phyloP scores from a whole-genome alignment of 2,113 vertebrate species.

The Ceyx margarethae region DNA sequence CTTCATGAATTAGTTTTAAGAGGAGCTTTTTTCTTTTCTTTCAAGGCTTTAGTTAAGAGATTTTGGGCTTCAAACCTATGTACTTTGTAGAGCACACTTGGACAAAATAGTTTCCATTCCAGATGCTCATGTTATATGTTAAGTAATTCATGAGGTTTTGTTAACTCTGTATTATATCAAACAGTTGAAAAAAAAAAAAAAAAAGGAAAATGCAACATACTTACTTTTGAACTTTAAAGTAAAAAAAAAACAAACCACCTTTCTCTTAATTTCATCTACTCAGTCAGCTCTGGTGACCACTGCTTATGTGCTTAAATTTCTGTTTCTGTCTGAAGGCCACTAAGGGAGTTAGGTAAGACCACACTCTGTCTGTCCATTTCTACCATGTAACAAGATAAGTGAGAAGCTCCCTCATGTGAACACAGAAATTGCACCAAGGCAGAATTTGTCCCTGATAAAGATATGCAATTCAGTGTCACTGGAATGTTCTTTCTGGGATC shows the following conservation, averaged over 20 bases:
- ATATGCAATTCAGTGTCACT: neutral
- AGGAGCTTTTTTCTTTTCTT: neutral
- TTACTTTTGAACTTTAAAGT: neutral
- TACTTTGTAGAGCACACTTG: neutral
- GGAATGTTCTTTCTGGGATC: neutral
- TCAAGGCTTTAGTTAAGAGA: neutral
- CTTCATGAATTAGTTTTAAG: neutral
- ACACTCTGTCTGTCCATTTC: neutral
- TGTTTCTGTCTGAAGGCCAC: neutral
- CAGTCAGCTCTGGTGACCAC: neutral
- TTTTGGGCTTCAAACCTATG: neutral
- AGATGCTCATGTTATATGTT: neutral
- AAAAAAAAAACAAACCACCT: neutral
- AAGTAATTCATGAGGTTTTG: neutral
- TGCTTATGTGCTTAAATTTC: neutral
- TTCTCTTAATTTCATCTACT: neutral
- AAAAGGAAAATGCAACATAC: neutral
- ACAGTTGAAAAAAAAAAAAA: neutral
- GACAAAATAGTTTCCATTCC: neutral
- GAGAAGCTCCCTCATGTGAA: neutral
- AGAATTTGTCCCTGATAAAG: neutral
- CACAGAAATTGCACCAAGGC: neutral
- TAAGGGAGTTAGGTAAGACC: neutral
- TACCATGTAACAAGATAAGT: neutral
- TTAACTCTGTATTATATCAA: neutral